Evolutionary conservation across 1,140 invertebrate species (phyloP), one percentile per base, ranked within the genome.

Genomic region (Scylla paramamosain): DNA sequence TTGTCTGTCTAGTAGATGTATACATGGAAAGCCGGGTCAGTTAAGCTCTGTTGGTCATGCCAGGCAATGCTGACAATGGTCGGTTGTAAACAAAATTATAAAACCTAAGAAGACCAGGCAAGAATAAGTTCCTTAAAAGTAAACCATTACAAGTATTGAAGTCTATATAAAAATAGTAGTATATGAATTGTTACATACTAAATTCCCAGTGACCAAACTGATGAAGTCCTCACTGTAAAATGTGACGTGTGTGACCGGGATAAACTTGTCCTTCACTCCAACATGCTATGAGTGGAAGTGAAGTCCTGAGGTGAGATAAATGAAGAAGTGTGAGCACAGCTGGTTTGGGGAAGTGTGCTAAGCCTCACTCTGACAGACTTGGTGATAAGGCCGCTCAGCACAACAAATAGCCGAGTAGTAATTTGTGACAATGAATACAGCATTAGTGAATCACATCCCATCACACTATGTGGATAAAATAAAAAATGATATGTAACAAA

Each of bases 141-240:
- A 77, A 77, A 77, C 52, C 10, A n/a, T 77, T n/a, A 77, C 6
- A n/a, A 77, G 67, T 77, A 77, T 77, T 77, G n/a, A 77, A 77
- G 67, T n/a, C 67, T 77, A n/a, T 77, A 77, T n/a, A 77, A 77
- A 77, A 77, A 77, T 77, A 59, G 52, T 59, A 59, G 52, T 59
- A 77, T 77, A 77, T 77, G 67, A 77, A 77, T 20, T 77, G 8
- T 77, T 77, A 77, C n/a, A 77, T n/a, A 20, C 25, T 77, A 59
- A 59, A 59, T 77, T 25, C 20, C 67, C 25, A 77, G 6, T 7
- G n/a, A 77, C 25, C 67, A 77, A 77, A 77, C 67, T 77, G 25
- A 77, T 7, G 67, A 25, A 77, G 25, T 77, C n/a, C n/a, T 77
- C 4, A 7, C 1, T 20, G 12, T n/a, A 77, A n/a, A 77, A 77